Evolutionary conservation across 35 echinoderm and acorn worm species (phyloP).

Genomic region (Holothuria glaberrima): DNA sequence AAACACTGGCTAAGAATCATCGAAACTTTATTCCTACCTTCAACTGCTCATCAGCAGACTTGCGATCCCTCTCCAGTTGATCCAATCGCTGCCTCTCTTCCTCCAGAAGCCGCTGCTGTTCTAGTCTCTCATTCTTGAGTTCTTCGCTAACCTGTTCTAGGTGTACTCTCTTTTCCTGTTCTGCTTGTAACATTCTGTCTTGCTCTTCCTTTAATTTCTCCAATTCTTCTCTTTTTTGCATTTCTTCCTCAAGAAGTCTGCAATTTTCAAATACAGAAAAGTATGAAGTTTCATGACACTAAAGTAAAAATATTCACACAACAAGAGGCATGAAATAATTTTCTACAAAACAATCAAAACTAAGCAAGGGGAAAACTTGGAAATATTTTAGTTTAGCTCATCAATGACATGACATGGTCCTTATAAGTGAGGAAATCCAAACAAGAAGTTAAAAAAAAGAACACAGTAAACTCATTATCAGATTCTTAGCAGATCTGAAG

Average conservation of each 20-base stretch:
- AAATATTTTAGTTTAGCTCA: too few species aligned
- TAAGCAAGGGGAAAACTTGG: too few species aligned
- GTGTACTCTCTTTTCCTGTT: slow-evolving; percentile 79
- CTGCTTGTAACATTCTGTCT: slow-evolving; percentile 63
- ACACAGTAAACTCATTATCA: too few species aligned
- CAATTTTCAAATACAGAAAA: background rate
- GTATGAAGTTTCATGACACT: background rate
- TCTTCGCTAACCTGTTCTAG: slow-evolving; percentile 77
- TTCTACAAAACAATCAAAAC: too few species aligned
- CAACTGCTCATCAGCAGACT: slow-evolving; percentile 76
- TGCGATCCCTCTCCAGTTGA: slow-evolving; percentile 53
- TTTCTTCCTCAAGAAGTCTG: slow-evolving; percentile 79
- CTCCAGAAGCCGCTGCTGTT: slow-evolving; percentile 68
- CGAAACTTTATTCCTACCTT: too few species aligned
- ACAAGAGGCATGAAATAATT: too few species aligned
- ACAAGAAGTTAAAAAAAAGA: too few species aligned
- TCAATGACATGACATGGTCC: too few species aligned
- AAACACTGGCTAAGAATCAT: too few species aligned
- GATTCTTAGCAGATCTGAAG: too few species aligned
- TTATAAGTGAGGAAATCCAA: too few species aligned
- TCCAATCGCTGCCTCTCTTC: slow-evolving; percentile 64
- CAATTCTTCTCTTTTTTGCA: slow-evolving; percentile 69
- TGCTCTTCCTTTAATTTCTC: slow-evolving; percentile 80
- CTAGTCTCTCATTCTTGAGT: slow-evolving; percentile 59
- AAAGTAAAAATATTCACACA: too few species aligned